Base-by-base conservation (phyloP, 2,797 vertebrate genomes). In the Gallinago solitaria region DNA sequence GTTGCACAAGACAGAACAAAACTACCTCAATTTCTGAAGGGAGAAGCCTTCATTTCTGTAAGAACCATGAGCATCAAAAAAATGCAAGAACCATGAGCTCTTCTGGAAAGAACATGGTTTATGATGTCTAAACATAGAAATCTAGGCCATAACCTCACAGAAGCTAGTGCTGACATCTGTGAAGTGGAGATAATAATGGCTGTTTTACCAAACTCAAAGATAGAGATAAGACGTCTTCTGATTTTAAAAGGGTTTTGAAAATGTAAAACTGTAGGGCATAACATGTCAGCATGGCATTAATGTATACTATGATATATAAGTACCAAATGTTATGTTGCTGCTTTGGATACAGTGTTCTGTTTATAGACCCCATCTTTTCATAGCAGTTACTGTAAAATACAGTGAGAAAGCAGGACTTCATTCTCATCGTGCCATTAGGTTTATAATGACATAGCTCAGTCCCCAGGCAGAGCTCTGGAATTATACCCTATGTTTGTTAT, bases 301-400 rank as follows among this genome's bases (percentile, higher is more conserved):
- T 68, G 59, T 86, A 84, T 78, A 82, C 47, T 33, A 45, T 94
- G 93, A 97, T 93, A 95, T 91, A 90, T 87, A 95, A 94, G 82
- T 43, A 89, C 82, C 89, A 96, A 84, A 95, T 97, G 90, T 93
- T 96, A 80, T 84, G 93, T 43, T 92, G 82, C 83, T 96, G 90
- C 93, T 97, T 93, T 81, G 90, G 94, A 95, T 95, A 96, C 94
- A 77, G 92, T 7, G 74, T 88, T 96, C 93, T 95, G 74, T 96
- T 96, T 95, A 96, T 95, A 96, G 92, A 83, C 11, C 11, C 30
- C 37, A 65, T 82, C 84, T 93, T 91, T 95, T 94, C 94, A 96
- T 88, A 96, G 96, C 82, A 90, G 76, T 88, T 95, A 95, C 87
- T 71, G 93, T 93, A 94, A 93, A 97, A 95, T 53, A 93, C 37